These are phyloP conservation scores for Enteromius viviparus DNA, from an alignment of 2,797 vertebrate genomes.

Conservation along the genomic window DNA sequence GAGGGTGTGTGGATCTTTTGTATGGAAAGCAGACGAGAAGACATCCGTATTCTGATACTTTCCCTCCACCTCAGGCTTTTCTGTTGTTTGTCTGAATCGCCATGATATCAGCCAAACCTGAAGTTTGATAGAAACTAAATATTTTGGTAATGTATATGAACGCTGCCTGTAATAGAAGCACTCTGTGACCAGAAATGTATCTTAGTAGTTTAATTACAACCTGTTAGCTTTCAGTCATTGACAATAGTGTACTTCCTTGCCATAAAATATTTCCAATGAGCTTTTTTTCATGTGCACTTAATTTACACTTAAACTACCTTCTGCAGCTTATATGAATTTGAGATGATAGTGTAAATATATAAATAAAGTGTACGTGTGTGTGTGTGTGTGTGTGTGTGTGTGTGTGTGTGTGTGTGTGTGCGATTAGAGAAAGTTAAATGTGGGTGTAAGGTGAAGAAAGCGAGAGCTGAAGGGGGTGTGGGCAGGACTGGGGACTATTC, in stretches of 20 bases:
- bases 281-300: neutral
- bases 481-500: constrained; percentile 61
- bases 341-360: neutral
- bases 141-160: neutral
- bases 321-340: neutral
- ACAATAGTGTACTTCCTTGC: neutral
- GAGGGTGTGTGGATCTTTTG: constrained; percentile 69
- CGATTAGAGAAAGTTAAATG: constrained; percentile 63
- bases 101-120: constrained; percentile 30
- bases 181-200: neutral
- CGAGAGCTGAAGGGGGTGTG: constrained; percentile 36
- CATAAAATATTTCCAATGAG: neutral
- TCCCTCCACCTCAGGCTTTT: constrained; percentile 42
- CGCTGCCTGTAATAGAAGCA: neutral
- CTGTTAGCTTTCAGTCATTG: neutral
- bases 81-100: constrained; percentile 35
- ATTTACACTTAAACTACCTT: neutral
- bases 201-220: neutral
- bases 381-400: neutral
- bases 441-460: constrained; percentile 56
- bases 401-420: constrained; percentile 22
- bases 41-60: constrained; percentile 44
- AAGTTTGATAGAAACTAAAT: neutral
- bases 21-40: constrained; percentile 57
- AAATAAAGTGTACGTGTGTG: neutral